Evolutionary conservation across 2,888 invertebrate species (phyloP), one percentile per base, ranked within the genome.

Genomic region (Lordiphosa andalusiaca): DNA sequence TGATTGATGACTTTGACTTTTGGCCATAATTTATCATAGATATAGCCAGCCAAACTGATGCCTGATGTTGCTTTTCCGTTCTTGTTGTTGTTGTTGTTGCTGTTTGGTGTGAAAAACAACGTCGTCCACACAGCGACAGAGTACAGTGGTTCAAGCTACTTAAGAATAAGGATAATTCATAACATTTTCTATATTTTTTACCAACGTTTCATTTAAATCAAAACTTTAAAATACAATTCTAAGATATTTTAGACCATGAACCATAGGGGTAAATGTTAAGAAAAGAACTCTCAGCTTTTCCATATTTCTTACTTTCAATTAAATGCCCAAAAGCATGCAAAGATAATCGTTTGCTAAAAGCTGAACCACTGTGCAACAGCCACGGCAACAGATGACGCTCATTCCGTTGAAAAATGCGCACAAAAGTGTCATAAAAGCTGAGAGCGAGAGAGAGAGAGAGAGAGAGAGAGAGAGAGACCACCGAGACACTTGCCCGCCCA

Each of bases 1-100:
- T 80, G 80, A 80, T 80, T 80, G 80, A 80, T 80, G 85, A 69
- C 76, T 83, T 80, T 80, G 80, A 80, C 84, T 80, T 85, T 81
- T 80, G 81, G 77, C 85, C 73, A 80, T 85, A 67, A 80, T 80
- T 85, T 80, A 80, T 80, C 84, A 80, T 83, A 83, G 76, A 84
- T 82, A 75, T 53, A 35, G 65, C 58, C 62, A 48, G 53, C 49
- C 16, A 37, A 35, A 12, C 44, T 56, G 70, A 60, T 55, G 54
- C 63, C 49, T 65, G 55, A 35, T 50, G 30, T 47, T 61, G 50
- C 12, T 54, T 40, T 56, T 52, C 35, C 48, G 55, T 56, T 56
- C 44, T 38, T 67, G 44, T 42, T 64, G 66, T 42, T 68, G 53
- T 71, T 71, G 72, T 42, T 64, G 66, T 42, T 68, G 53, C 67